Percentiles rank a stretch among this genome's conserved stretches.
Evolutionary conservation across 2,888 invertebrate species (phyloP).

Genomic region (Quadroppia sp.): DNA sequence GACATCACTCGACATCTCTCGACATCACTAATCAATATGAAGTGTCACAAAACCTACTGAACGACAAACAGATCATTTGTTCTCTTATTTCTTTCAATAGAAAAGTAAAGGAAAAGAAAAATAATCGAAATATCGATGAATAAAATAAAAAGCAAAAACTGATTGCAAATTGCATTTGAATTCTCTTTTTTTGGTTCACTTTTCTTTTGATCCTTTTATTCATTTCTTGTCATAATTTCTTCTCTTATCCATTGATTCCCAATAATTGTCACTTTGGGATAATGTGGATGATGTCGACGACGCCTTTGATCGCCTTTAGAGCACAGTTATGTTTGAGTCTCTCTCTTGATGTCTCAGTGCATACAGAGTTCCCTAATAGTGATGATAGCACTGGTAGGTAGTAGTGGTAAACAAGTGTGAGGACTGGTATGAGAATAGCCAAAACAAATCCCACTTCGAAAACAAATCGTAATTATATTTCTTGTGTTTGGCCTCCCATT

Average conservation of each 20-base stretch:
- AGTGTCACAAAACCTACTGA: conserved; percentile 9
- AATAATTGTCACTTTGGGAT: conserved; percentile 29
- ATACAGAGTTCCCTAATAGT: not conserved
- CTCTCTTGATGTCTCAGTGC: not conserved
- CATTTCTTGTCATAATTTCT: not conserved
- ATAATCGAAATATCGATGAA: conserved; percentile 22
- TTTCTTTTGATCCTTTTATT: conserved; percentile 4
- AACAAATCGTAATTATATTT: conserved; percentile 34
- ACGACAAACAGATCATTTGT: conserved; percentile 19
- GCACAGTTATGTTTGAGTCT: conserved; percentile 9
- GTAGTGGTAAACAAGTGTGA: not conserved
- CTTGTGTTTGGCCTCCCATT: conserved; percentile 22
- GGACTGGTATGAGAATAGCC: conserved; percentile 4
- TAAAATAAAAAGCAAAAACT: conserved; percentile 1
- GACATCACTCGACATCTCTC: no score
- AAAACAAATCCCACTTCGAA: not conserved
- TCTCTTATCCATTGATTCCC: conserved; percentile 15
- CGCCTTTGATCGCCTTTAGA: not conserved
- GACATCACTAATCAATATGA: conserved; percentile 27
- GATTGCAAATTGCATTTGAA: no score
- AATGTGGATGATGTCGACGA: conserved; percentile 27
- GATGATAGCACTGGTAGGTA: not conserved
- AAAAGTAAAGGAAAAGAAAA: not conserved
- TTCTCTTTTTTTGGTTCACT: not conserved
- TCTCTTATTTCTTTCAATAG: not conserved